These are phyloP conservation scores for Oreamnos americanus DNA, from an alignment of 2,113 vertebrate species.

Conservation along the genomic window DNA sequence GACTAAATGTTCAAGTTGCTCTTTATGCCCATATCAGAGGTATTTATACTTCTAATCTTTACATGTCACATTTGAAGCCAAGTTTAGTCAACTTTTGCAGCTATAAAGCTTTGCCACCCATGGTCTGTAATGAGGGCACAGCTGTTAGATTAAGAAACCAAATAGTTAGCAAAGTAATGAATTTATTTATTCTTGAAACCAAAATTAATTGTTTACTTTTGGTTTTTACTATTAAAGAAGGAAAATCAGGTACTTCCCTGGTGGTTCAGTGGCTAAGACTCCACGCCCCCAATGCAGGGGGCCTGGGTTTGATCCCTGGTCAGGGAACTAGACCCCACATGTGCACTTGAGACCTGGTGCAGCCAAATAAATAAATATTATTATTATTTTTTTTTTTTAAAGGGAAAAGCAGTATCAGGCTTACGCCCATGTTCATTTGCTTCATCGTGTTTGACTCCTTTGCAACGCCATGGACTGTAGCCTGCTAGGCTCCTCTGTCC, in stretches of 20 bases:
- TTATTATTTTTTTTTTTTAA: background rate
- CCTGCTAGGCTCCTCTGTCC: background rate
- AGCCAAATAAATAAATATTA: background rate
- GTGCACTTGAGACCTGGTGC: rapidly evolving
- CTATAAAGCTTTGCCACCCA: background rate
- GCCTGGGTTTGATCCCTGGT: background rate
- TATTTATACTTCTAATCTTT: background rate
- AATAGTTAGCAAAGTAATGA: background rate
- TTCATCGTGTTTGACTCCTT: background rate
- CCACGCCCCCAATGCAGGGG: background rate
- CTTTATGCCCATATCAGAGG: background rate
- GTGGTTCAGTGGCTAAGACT: background rate
- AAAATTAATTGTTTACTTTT: conserved; percentile 18
- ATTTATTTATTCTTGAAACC: background rate
- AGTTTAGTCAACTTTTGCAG: background rate
- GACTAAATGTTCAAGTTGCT: background rate
- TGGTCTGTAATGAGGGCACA: background rate
- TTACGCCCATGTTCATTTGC: background rate
- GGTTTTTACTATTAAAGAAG: background rate
- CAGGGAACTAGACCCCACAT: background rate
- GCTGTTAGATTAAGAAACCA: background rate
- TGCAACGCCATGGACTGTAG: background rate
- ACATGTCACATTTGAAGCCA: background rate
- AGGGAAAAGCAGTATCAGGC: background rate
- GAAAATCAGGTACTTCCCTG: background rate